Evolutionary conservation across 2,113 vertebrate genomes (phyloP), one percentile per base, ranked within the genome.

Genomic region (Aramus guarauna): DNA sequence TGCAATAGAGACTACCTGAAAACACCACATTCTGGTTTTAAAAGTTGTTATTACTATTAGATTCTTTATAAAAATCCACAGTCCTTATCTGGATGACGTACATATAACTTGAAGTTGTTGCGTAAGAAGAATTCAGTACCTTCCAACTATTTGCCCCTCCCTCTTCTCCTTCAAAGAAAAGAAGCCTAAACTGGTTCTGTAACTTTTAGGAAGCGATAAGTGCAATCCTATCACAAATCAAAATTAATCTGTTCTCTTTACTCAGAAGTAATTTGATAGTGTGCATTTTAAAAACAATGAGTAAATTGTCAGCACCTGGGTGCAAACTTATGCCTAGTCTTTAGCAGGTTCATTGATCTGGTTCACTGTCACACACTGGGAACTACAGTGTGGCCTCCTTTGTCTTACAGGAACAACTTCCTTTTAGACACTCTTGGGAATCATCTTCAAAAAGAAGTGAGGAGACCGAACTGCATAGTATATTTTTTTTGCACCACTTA

Each of bases 151-250:
- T 60, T 82, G 43, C 52, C 69, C 13, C 7, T 87, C 56, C 56
- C 43, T 78, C 22, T 76, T 41, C 52, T 0, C 30, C 39, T 89
- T 62, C 77, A 91, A 95, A 93, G 77, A 58, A 63, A 56, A 56
- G 47, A 74, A 75, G 30, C 36, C 56, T 64, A 75, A 96, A 92
- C 79, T 41, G 41, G 92, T 92, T 94, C 62, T 79, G 83, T 95
- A 75, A 80, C 77, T 91, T 95, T 47, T 29, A 71, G 47, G 30
- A 80, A 88, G 75, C 0, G 1, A 0, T 48, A 94, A 80, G 41
- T 32, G 9, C 48, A 91, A 67, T 43, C 34, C 30, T 27, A 75
- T 34, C 66, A 82, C 43, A 78, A 48, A 87, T 48, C 19, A n/a
- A 47, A 87, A 91, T 68, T 24, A 75, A 78, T 56, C 29, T 79